phyloP scores from a whole-genome alignment of 2,113 vertebrate genomes.

The Perca fluviatilis region DNA sequence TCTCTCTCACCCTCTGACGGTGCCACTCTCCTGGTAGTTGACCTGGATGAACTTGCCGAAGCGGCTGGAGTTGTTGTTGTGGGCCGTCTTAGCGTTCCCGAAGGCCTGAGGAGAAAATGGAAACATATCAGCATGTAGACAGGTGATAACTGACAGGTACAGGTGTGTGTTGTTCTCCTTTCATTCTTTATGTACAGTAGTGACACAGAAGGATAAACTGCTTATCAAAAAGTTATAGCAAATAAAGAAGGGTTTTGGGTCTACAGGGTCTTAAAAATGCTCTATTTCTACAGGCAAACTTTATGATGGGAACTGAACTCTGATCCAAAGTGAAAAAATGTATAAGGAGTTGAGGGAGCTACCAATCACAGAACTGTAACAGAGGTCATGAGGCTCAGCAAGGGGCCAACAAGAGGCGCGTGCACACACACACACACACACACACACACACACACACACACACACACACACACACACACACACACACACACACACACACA shows the following conservation, averaged over 20 bases:
- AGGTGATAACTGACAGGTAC: constrained; percentile 6
- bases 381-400: constrained; percentile 48
- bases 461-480: constrained; percentile 10
- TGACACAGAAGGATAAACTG: neutral
- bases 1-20: constrained; percentile 93
- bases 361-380: constrained; percentile 47
- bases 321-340: constrained; percentile 46
- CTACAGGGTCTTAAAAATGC: neutral
- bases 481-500: constrained; percentile 6
- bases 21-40: constrained; percentile 97
- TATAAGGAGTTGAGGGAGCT: constrained; percentile 35
- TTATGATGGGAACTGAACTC: constrained; percentile 33
- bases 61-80: constrained; percentile 99
- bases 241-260: neutral
- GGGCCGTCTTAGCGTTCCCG: constrained; percentile 97
- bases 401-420: constrained; percentile 18
- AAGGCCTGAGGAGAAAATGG: constrained; percentile 88
- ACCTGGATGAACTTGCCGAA: constrained; percentile 99
- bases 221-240: neutral
- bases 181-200: neutral
- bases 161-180: neutral
- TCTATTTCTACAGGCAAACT: neutral
- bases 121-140: neutral
- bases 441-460: constrained; percentile 11
- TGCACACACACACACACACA: neutral